A percentile compares a stretch with the other conserved stretches of the same genome.
Evolutionary conservation across 2,113 vertebrate species (phyloP).

Genomic region (Chunga burmeisteri): DNA sequence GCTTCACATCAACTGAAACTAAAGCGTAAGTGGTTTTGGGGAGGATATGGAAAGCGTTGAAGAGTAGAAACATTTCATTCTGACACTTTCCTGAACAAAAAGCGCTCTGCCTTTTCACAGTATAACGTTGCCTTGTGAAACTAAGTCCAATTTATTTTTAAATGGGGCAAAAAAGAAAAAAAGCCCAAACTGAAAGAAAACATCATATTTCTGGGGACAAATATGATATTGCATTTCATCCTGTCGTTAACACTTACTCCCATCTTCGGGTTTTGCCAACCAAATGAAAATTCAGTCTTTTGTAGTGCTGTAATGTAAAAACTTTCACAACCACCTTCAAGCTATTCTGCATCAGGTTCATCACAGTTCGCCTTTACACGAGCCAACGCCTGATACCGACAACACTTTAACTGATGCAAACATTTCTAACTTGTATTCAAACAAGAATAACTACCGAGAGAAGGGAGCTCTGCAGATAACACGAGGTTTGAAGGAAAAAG

Average conservation of each 20-base stretch:
- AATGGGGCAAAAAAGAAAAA: background rate
- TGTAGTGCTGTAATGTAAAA: background rate
- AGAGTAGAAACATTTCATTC: constrained; percentile 53
- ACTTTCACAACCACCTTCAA: background rate
- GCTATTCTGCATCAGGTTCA: background rate
- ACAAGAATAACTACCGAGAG: background rate
- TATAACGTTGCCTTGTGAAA: background rate
- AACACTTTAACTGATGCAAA: background rate
- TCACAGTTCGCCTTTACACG: background rate
- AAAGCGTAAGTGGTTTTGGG: constrained; percentile 34
- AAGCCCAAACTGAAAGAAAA: constrained; percentile 17
- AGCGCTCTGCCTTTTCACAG: constrained; percentile 28
- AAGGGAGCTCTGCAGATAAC: background rate
- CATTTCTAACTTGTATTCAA: background rate
- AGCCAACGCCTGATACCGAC: background rate
- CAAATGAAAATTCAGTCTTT: background rate
- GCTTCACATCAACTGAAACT: constrained; percentile 46
- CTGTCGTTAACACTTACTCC: background rate
- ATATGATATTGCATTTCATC: background rate
- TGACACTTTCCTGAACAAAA: constrained; percentile 41
- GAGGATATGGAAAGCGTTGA: constrained; percentile 24
- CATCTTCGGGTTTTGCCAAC: background rate
- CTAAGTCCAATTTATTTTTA: constrained; percentile 45
- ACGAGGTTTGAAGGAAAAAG: background rate
- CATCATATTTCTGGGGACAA: constrained; percentile 6